Evolutionary conservation across 2,113 vertebrate species (phyloP).

Genomic region (Sisor rabdophorus): DNA sequence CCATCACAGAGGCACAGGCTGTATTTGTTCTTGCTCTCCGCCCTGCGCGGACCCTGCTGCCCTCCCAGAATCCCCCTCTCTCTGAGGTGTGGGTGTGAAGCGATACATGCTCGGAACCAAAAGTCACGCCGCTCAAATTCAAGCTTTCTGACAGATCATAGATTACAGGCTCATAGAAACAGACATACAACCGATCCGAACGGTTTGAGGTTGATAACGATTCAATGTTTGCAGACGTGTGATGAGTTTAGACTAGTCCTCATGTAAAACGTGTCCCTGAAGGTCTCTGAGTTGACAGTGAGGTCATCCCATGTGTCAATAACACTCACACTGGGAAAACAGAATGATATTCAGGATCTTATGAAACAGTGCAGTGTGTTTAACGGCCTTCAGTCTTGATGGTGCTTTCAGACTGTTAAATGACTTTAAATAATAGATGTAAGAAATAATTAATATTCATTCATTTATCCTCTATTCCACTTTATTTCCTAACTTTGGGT

Average conservation of each 20-base stretch:
- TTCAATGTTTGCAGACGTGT: no score
- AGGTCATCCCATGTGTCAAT: not conserved
- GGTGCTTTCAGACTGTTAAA: no score
- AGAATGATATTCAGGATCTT: not conserved
- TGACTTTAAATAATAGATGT: no score
- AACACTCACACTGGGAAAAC: not conserved
- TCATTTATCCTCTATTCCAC: no score
- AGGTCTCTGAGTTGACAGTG: not conserved
- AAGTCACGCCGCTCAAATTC: slow-evolving; percentile 33
- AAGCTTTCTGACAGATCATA: not conserved
- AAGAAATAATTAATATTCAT: no score
- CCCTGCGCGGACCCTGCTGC: slow-evolving; percentile 32
- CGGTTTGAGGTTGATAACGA: not conserved
- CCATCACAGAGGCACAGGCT: slow-evolving; percentile 54
- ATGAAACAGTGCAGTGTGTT: not conserved
- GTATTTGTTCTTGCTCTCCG: slow-evolving; percentile 54
- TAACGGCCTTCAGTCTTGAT: not conserved
- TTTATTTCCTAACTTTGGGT: no score
- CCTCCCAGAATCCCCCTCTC: slow-evolving; percentile 41
- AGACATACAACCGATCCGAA: not conserved
- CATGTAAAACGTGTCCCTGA: not conserved
- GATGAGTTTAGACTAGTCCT: not conserved
- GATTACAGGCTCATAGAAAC: not conserved
- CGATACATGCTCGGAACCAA: slow-evolving; percentile 27
- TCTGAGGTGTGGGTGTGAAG: slow-evolving; percentile 33